phyloP scores from a whole-genome alignment of 2,888 invertebrate species.

The Ctenicera cuprea region DNA sequence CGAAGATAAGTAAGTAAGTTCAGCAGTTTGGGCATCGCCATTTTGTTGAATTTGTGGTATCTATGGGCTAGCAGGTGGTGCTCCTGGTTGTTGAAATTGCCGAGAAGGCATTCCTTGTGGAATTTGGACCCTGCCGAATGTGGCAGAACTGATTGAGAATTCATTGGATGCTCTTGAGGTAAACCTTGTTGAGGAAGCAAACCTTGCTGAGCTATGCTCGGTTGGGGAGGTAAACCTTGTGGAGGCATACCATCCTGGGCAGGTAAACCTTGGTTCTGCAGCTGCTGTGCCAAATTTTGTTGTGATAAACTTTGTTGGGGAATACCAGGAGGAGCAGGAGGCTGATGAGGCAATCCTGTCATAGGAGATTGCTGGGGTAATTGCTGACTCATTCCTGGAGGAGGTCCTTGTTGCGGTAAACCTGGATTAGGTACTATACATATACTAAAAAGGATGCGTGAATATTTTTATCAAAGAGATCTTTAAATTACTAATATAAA shows the following conservation, averaged over 20 bases:
- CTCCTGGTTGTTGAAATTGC: constrained; percentile 59
- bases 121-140: constrained; percentile 53
- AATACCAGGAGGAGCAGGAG: constrained; percentile 43
- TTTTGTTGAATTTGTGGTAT: constrained; percentile 65
- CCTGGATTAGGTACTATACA: constrained; percentile 61
- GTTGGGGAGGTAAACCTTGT: too few relatives aligned
- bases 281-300: constrained; percentile 40
- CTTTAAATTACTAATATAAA: too few relatives aligned
- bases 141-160: constrained; percentile 39
- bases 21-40: constrained; percentile 79
- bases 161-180: constrained; percentile 1
- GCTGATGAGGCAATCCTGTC: constrained; percentile 57
- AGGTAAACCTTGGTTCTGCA: constrained; percentile 45
- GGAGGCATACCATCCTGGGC: too few relatives aligned
- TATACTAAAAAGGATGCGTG: too few relatives aligned
- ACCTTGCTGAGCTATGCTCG: too few relatives aligned
- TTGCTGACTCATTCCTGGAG: constrained; percentile 57
- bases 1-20: constrained; percentile 89
- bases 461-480: too few relatives aligned
- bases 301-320: constrained; percentile 44
- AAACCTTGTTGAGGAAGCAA: constrained; percentile 39
- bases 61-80: constrained; percentile 61
- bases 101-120: constrained; percentile 55
- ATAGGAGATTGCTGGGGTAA: constrained; percentile 52
- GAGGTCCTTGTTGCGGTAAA: constrained; percentile 61